Base-by-base conservation (phyloP, 2,113 vertebrate genomes). In the Ancistrus triradiatus region DNA sequence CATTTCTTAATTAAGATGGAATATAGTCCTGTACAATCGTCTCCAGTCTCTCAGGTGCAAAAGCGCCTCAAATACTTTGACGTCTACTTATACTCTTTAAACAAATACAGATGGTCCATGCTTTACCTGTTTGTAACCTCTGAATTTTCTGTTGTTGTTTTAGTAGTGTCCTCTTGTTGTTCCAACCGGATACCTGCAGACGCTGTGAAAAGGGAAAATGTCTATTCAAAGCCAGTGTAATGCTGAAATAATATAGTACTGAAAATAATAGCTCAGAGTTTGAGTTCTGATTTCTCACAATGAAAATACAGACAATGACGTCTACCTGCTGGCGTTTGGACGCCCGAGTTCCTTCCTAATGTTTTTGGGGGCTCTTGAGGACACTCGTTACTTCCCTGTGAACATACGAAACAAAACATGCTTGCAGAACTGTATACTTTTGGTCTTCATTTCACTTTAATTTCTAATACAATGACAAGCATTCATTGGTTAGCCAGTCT, bases 141-240 rank as follows among this genome's bases (percentile, higher is more conserved):
- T 21, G 1, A 27, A 57, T 63, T 63, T 67, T 9, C 62, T 7
- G 53, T 70, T 21, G 51, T 51, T 21, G 14, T 64, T 7, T 50
- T 70, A 18, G 51, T 51, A 18, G 14, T 64, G 62, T 8, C 11
- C 46, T 72, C 83, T 77, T 76, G 83, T 70, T 77, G 66, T 40
- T 75, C 63, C 33, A 62, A 43, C 18, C 70, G 71, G 19, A 21
- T 57, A 28, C 63, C 77, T 60, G 63, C 25, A 40, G 69, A 52
- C 3, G 10, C 7, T 8, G 8, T 14, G 38, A 51, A 55, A 25
- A n/a, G n/a, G n/a, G 11, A 27, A 18, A 27, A 3, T 19, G 6
- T n/a, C n/a, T 18, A 42, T 28, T 21, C 4, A n/a, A 4, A 49
- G 38, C 13, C 6, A 21, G 11, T 14, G 17, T 21, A 17, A 37